phyloP scores from a whole-genome alignment of 1,140 invertebrate genomes.

The Campoletis sonorensis region DNA sequence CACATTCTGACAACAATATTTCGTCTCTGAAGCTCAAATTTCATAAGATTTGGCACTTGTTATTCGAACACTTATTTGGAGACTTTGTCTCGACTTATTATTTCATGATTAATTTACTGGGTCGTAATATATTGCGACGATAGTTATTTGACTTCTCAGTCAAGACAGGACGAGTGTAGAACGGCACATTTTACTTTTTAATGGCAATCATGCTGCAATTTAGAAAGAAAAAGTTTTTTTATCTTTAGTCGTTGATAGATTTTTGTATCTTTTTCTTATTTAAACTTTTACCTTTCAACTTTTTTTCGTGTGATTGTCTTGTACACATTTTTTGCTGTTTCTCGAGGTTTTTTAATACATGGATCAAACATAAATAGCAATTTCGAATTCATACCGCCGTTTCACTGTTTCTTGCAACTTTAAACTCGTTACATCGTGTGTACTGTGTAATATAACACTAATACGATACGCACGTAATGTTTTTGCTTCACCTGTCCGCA shows the following conservation, averaged over 20 bases:
- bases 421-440: not conserved
- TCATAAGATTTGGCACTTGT: too few species aligned
- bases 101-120: too few species aligned
- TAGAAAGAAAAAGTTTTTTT: not conserved
- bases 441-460: not conserved
- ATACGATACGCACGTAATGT: conserved; percentile 10
- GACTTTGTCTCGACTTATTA: too few species aligned
- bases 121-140: too few species aligned
- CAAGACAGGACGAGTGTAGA: too few species aligned
- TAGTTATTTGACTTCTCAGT: too few species aligned
- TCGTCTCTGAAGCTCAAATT: not conserved
- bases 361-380: not conserved
- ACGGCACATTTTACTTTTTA: too few species aligned
- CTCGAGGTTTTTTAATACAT: not conserved
- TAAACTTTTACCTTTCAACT: not conserved
- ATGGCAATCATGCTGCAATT: too few species aligned
- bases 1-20: not conserved
- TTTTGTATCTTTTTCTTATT: not conserved
- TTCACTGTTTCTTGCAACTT: conserved; percentile 15
- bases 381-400: not conserved
- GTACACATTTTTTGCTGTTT: not conserved
- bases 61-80: too few species aligned
- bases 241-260: not conserved
- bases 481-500: not conserved
- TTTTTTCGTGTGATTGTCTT: not conserved